These are phyloP conservation scores for Coremacera marginata DNA, from an alignment of 2,888 invertebrate species.

Conservation along the genomic window DNA sequence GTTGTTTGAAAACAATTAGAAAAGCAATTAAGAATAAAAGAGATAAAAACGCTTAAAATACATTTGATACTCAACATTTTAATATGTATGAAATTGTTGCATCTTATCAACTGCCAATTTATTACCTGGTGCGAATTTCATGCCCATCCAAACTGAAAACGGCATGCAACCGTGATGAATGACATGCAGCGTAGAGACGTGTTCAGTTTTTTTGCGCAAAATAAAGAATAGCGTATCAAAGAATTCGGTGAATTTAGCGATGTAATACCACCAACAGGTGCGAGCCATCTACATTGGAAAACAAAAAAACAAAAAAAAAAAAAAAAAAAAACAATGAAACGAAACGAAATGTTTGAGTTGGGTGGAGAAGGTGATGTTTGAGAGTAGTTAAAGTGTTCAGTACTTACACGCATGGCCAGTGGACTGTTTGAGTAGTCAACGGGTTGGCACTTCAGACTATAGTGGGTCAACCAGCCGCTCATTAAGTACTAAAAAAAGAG, in stretches of 20 bases:
- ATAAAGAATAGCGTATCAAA: constrained; percentile 97
- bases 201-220: constrained; percentile 92
- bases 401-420: constrained; percentile 77
- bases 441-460: constrained; percentile 88
- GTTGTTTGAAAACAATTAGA: too few relatives aligned
- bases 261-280: constrained; percentile 97
- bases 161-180: constrained; percentile 98
- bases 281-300: constrained; percentile 81
- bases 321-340: constrained; percentile 5
- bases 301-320: constrained; percentile 48
- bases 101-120: neutral
- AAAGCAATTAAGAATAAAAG: too few relatives aligned
- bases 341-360: neutral
- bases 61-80: neutral
- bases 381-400: neutral
- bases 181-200: constrained; percentile 93
- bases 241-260: constrained; percentile 97
- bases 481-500: constrained; percentile 71
- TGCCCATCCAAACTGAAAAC: constrained; percentile 94
- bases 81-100: neutral
- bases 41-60: too few relatives aligned
- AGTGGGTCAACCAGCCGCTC: constrained; percentile 83
- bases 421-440: constrained; percentile 85
- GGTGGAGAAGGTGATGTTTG: neutral
- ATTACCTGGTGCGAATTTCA: constrained; percentile 93